Evolutionary conservation across 2,888 invertebrate genomes (phyloP), one percentile per base, ranked within the genome.

Genomic region (Trisateles emortualis): DNA sequence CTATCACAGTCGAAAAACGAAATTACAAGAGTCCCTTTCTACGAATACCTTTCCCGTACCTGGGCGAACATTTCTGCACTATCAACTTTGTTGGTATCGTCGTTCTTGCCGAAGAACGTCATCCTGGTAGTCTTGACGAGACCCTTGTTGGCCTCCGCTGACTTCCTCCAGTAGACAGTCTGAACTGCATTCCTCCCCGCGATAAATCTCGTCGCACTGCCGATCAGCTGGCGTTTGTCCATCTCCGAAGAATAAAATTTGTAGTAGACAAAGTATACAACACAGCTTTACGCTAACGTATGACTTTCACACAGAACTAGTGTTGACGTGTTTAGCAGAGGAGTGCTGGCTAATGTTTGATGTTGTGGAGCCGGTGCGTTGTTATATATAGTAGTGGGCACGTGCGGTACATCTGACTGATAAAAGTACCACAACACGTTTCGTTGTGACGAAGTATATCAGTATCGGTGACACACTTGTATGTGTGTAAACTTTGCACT

Each of bases 141-240:
- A 8, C 92, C 93, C 26, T 92, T 93, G 61, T 86, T 87, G 22
- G 80, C 81, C 30, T 87, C 90, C 3, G 93, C 89, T 0, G 90
- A 84, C 36, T 94, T 93, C 72, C 96, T 92, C 96, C 96, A 96
- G 75, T 96, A 96, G 0, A 96, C 95, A 0, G 96, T 96, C 78
- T 96, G 96, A 16, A 96, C 94, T 0, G 96, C 96, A 74, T 96
- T 95, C 56, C 95, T 94, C 42, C 96, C 95, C 42, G 95, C 95
- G 64, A 96, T 95, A 81, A 95, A 96, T 52, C 96, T 94, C 14
- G 95, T 95, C 33, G 96, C 95, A 64, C 95, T 94, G 69, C 96
- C 95, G 59, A 96, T 94, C 79, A 96, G 83, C 45, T 87, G 85
- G 71, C 90, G 88, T 71, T 94, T 95, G 61, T 90, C 89, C 91